Evolutionary conservation across 1,140 invertebrate species (phyloP), one percentile per base, ranked within the genome.

Genomic region (Lepidostoma basale): DNA sequence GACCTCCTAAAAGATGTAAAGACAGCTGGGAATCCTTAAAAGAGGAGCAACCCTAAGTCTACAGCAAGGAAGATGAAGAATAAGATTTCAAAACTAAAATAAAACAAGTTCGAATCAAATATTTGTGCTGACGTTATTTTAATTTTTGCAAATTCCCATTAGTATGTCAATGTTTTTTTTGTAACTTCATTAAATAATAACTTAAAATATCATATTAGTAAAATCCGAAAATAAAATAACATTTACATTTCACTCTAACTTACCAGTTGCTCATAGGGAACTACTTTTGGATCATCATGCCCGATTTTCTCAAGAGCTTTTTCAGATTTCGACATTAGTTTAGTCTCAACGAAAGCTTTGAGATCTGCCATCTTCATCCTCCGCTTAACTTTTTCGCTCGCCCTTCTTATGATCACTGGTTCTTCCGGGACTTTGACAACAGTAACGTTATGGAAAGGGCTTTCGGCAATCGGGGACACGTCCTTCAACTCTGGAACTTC

Each of bases 311-410:
- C 93, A 68, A 96, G 80, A 49, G 92, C 90, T 80, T 94, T 95
- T 74, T 96, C 94, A 3, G 94, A 96, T 79, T 95, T 94, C 0
- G 93, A 95, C 42, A 95, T 84, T 65, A 96, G 81, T 79, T 95
- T 95, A 0, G 92, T 95, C 78, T 96, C 95, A 1, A 96, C 93
- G 75, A 96, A 96, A 2, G 92, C 89, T 78, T 91, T 90, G 3
- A 96, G 81, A 77, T 95, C 94, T 2, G 92, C 89, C 87, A 96
- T 95, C 85, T 95, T 95, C 86, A 94, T 93, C 76, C 90, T 87
- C 45, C 89, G 90, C 77, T 92, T 92, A 22, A 86, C 85, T 79
- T 93, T 94, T 75, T 94, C 92, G 75, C 92, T 94, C 0, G 89
- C 86, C 47, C 90, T 81, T 73, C 92, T 84, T 6, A 83, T 82